Evolutionary conservation across 23 tunicate species (phyloP).

Genomic region (Styela plicata): DNA sequence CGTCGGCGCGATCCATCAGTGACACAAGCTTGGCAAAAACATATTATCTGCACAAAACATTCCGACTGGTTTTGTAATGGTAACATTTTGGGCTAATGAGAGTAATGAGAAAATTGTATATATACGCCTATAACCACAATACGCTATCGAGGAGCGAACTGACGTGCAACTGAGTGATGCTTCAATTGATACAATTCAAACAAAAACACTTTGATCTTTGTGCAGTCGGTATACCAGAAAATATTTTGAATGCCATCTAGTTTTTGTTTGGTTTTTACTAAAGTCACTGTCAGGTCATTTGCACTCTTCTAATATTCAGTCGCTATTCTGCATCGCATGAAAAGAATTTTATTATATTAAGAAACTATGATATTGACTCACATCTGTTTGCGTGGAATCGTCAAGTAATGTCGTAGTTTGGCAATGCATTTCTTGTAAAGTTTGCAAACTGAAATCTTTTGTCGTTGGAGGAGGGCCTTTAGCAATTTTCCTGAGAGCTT

Average conservation of each 20-base stretch:
- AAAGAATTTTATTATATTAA: too few species aligned
- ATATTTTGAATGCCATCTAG: too few species aligned
- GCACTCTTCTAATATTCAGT: too few species aligned
- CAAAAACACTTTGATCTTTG: neutral
- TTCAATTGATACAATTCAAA: neutral
- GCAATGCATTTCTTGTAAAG: conserved; percentile 68
- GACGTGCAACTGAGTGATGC: neutral
- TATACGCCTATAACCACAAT: neutral
- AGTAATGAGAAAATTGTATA: too few species aligned
- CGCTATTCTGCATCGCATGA: too few species aligned
- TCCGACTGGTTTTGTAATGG: too few species aligned
- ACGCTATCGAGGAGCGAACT: neutral
- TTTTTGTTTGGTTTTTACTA: too few species aligned
- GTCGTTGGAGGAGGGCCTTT: conserved; percentile 49
- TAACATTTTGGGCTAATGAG: too few species aligned
- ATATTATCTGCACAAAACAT: too few species aligned
- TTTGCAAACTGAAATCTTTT: conserved; percentile 56
- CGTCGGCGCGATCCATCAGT: too few species aligned
- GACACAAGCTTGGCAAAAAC: too few species aligned
- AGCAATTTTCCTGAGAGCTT: neutral
- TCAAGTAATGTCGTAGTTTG: conserved; percentile 51
- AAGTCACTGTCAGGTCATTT: too few species aligned
- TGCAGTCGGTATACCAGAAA: neutral
- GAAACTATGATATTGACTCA: conserved; percentile 16
- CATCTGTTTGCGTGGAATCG: conserved; percentile 49